These are phyloP conservation scores for Alouatta palliata DNA, from an alignment of 2,113 vertebrate species.

Conservation along the genomic window DNA sequence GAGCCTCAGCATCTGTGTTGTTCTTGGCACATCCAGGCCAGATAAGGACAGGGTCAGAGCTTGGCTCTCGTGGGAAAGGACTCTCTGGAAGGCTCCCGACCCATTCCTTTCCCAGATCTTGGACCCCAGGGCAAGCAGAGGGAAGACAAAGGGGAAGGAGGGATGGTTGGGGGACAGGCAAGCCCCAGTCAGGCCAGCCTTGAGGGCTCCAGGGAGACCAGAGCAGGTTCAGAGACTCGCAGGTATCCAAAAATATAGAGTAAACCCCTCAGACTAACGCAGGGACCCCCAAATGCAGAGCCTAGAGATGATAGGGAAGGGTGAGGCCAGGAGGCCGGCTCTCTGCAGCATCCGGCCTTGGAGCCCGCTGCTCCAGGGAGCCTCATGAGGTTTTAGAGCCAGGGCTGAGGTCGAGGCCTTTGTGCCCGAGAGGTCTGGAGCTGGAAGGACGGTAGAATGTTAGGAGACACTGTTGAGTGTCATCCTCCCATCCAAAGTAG, in stretches of 20 bases:
- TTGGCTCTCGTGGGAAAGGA: slow-evolving; percentile 76
- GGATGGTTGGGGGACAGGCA: not conserved
- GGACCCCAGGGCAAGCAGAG: slow-evolving; percentile 35
- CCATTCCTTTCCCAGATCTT: slow-evolving; percentile 61
- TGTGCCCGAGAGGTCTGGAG: not conserved
- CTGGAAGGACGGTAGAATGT: not conserved
- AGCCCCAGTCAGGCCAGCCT: not conserved
- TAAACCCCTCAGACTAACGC: not conserved
- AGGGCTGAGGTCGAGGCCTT: not conserved
- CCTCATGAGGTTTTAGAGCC: not conserved
- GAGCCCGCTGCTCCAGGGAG: not conserved
- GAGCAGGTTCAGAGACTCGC: not conserved
- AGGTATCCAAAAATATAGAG: not conserved
- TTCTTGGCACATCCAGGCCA: slow-evolving; percentile 63
- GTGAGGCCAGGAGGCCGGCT: not conserved
- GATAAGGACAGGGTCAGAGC: slow-evolving; percentile 74
- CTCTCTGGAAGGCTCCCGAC: slow-evolving; percentile 67
- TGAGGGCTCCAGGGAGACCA: not conserved
- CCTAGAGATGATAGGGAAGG: no score
- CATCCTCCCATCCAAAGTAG: not conserved
- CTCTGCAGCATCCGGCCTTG: not conserved
- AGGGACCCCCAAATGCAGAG: not conserved
- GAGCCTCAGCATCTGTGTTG: slow-evolving; percentile 72
- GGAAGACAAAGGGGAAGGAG: not conserved
- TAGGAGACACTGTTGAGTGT: not conserved